Evolutionary conservation across 2,888 invertebrate species (phyloP).

Genomic region (Pachycephus smyrnensis): DNA sequence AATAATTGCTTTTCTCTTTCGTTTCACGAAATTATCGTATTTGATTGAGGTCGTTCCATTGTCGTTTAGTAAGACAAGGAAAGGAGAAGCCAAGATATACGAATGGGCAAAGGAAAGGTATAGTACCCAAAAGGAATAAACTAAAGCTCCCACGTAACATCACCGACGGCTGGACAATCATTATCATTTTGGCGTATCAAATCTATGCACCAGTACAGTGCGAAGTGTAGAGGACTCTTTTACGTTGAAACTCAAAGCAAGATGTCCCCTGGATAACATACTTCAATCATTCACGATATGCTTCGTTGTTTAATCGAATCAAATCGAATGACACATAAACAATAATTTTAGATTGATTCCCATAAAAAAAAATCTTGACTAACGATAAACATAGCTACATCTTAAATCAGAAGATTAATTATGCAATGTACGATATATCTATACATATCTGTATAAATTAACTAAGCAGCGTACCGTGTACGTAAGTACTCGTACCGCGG

Average conservation of each 20-base stretch:
- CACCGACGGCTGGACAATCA: too few species aligned
- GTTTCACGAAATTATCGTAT: background rate
- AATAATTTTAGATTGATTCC: background rate
- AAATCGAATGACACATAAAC: background rate
- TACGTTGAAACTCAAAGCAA: too few species aligned
- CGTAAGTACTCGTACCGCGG: background rate
- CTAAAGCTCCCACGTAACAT: background rate
- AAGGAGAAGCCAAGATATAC: background rate
- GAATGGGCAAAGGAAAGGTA: background rate
- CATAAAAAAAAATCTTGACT: background rate
- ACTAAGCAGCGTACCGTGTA: background rate
- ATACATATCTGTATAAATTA: background rate
- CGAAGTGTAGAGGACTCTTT: too few species aligned
- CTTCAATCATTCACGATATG: too few species aligned
- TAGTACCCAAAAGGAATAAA: background rate
- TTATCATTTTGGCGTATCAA: background rate
- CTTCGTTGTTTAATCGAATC: background rate
- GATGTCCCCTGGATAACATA: too few species aligned
- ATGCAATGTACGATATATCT: background rate
- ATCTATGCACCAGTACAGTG: background rate
- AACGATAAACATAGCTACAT: background rate
- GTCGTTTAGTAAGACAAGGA: background rate
- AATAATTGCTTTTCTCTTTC: background rate
- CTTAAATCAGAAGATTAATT: background rate
- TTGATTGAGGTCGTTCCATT: background rate